Conservation (phyloP, 2,113 vertebrate genomes). For the Toxostoma redivivum region DNA sequence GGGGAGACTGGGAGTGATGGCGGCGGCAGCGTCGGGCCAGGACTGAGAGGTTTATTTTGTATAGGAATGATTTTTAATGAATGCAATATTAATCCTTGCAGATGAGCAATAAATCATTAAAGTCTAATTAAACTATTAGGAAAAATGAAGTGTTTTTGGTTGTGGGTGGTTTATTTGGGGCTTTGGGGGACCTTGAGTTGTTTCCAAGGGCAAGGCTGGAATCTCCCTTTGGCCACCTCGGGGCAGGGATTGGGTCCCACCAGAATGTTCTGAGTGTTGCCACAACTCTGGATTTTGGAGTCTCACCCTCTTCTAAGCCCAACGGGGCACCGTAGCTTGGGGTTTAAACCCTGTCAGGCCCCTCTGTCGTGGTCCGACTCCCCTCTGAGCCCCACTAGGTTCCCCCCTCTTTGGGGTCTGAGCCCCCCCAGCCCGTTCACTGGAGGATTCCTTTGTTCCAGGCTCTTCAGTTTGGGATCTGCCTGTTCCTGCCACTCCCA, state of each 20-base stretch:
- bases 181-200: accelerated
- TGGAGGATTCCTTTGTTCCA: accelerated
- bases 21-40: conserved; percentile 52
- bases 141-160: not conserved
- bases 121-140: conserved; percentile 74
- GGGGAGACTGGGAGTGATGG: not conserved
- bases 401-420: accelerated
- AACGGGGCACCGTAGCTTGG: accelerated
- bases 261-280: accelerated
- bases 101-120: conserved; percentile 84
- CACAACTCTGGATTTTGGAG: not conserved
- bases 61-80: conserved; percentile 83
- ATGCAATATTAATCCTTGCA: conserved; percentile 85
- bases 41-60: conserved; percentile 79
- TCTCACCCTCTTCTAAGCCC: no score
- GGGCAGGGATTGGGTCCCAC: accelerated
- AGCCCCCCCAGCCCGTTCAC: not conserved
- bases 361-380: no score
- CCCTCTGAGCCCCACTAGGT: no score
- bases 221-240: not conserved
- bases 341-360: accelerated
- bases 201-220: not conserved
- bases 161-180: not conserved
- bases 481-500: not conserved
- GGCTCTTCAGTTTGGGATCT: accelerated